These are phyloP conservation scores for Capreolus pygargus DNA, from an alignment of 2,113 vertebrate species.

Conservation along the genomic window DNA sequence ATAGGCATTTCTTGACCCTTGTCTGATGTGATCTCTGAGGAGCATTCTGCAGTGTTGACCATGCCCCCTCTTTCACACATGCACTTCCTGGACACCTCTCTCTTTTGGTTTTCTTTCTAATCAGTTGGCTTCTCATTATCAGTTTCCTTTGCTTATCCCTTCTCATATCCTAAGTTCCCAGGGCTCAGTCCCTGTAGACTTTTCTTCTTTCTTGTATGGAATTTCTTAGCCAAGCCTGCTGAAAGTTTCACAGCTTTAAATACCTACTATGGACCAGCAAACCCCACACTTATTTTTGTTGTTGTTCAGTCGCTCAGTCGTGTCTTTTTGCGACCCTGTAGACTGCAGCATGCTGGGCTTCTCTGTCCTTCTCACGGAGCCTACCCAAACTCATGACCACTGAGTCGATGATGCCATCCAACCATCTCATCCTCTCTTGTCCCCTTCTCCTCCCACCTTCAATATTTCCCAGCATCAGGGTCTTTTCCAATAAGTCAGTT, in stretches of 20 bases:
- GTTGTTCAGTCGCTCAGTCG: background rate
- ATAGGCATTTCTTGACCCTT: background rate
- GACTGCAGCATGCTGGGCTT: background rate
- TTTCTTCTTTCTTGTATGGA: background rate
- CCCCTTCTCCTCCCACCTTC: background rate
- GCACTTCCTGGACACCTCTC: background rate
- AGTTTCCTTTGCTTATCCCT: background rate
- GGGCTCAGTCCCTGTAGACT: background rate
- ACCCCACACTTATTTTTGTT: background rate
- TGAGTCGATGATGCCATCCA: background rate
- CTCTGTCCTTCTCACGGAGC: background rate
- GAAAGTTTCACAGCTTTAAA: background rate
- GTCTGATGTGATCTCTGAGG: background rate
- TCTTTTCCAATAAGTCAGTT: background rate
- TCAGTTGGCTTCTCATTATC: background rate
- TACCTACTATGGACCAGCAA: background rate
- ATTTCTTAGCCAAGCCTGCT: background rate
- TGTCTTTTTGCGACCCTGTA: background rate
- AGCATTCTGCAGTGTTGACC: background rate
- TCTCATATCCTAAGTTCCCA: background rate
- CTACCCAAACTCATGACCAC: background rate
- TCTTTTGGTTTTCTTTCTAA: background rate
- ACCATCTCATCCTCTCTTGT: accelerated
- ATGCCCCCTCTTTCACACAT: background rate
- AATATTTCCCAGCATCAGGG: background rate